A percentile compares a stretch with the other conserved stretches of the same genome.
Conservation (phyloP, 2,888 invertebrate genomes). For the Nudaria mundana region DNA sequence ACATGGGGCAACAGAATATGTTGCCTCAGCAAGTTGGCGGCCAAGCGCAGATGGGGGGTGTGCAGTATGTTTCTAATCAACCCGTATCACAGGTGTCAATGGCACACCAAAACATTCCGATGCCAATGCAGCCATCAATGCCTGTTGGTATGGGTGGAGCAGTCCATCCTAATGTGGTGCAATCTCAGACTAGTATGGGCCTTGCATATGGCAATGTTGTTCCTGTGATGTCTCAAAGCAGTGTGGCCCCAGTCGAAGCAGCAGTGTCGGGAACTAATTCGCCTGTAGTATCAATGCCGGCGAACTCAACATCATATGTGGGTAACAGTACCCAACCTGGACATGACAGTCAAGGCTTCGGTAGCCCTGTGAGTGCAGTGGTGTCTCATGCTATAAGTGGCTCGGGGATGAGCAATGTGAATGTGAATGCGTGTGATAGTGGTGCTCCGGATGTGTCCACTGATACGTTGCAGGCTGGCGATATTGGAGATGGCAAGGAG, state of each 20-base stretch:
- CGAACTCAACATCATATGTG: conserved; percentile 65
- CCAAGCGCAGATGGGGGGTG: conserved; percentile 67
- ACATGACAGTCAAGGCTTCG: conserved; percentile 75
- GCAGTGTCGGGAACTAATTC: conserved; percentile 77
- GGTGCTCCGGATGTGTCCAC: conserved; percentile 61
- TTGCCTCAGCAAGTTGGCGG: conserved; percentile 70
- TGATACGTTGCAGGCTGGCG: conserved; percentile 60
- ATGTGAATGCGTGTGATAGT: conserved; percentile 75
- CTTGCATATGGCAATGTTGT: conserved; percentile 68
- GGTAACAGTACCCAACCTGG: conserved; percentile 56
- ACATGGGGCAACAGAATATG: conserved; percentile 73
- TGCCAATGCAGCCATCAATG: conserved; percentile 76
- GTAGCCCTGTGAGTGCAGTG: conserved; percentile 76
- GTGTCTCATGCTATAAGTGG: conserved; percentile 74
- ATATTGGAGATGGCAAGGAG: conserved; percentile 70
- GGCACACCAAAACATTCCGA: conserved; percentile 77
- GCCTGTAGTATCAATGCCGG: conserved; percentile 75
- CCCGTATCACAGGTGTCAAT: conserved; percentile 64
- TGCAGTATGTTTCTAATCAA: conserved; percentile 69
- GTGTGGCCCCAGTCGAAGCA: conserved; percentile 67
- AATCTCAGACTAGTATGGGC: conserved; percentile 75
- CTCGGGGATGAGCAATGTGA: conserved; percentile 70
- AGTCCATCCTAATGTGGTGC: conserved; percentile 73
- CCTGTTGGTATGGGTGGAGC: conserved; percentile 70
- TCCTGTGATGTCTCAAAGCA: conserved; percentile 78